Base-by-base conservation (phyloP, 2,888 invertebrate genomes). In the Tortricodes alternella region DNA sequence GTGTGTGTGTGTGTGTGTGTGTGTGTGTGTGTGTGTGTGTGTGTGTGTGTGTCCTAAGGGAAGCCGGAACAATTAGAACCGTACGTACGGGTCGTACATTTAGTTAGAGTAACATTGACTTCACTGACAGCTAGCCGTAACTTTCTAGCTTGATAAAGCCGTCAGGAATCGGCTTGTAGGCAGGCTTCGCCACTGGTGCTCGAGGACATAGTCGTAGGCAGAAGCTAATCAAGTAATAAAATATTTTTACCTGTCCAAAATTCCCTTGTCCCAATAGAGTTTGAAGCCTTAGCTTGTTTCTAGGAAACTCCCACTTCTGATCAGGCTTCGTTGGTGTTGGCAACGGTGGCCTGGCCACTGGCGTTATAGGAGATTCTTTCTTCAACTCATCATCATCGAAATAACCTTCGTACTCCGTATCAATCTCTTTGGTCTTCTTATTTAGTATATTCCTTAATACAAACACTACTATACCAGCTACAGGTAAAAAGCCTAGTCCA, bases 251-350 rank as follows among this genome's bases (percentile, higher is more conserved):
- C 92, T 94, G 95, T 18, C 96, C 96, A 77, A 96, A 96, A 80
- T 96, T 96, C 27, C 96, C 96, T 83, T 96, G 95, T 5, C 96
- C 96, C 19, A 96, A 84, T 48, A 96, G 91, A 15, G 96, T 96
- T 71, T 96, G 95, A 52, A 96, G 85, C 35, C 95, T 92, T 41
- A 96, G 89, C 68, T 96, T 95, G 62, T 93, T 94, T 62, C 96
- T 91, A 0, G 96, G 95, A 73, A 96, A 96, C 76, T 96, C 96
- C 93, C 94, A 94, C 70, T 92, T 92, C 44, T 92, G 92, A 64
- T 93, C 92, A 35, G 92, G 92, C 66, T 92, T 91, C 1, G 89
- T 76, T 2, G 90, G 90, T 13, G 91, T 83, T 0, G 92, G 91
- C 59, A 91, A 68, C 8, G 92, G 92, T n/a, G 92, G 90, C 58